Evolutionary conservation across 2,888 invertebrate genomes (phyloP).

Genomic region (Mechanitis messenoides): DNA sequence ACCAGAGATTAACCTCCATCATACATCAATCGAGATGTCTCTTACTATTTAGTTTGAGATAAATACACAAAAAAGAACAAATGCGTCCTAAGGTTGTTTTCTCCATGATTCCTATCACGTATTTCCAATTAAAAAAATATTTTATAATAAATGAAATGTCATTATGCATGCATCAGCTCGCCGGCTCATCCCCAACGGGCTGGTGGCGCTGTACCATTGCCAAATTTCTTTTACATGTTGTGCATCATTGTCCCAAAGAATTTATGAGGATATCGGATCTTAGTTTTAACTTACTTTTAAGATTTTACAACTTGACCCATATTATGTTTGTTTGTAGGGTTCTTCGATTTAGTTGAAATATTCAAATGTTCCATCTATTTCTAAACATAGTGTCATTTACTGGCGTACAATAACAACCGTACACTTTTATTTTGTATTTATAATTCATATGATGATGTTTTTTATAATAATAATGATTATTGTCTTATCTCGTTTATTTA

Average conservation of each 20-base stretch:
- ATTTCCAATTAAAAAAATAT: too few species aligned
- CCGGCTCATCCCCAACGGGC: conserved; percentile 32
- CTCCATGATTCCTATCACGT: too few species aligned
- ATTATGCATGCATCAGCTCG: background rate
- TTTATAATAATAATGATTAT: background rate
- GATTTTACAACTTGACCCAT: conserved; percentile 15
- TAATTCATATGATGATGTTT: too few species aligned
- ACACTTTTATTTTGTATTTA: conserved; percentile 3
- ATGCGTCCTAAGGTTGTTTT: too few species aligned
- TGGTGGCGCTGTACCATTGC: conserved; percentile 54
- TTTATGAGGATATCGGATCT: conserved; percentile 52
- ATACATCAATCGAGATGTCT: too few species aligned
- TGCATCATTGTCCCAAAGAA: conserved; percentile 68
- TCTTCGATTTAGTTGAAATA: conserved; percentile 13
- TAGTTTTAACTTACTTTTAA: conserved; percentile 40
- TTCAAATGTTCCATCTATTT: conserved; percentile 7
- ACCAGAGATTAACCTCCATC: too few species aligned
- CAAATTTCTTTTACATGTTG: conserved; percentile 56
- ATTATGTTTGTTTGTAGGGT: conserved; percentile 10
- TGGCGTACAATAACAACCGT: background rate
- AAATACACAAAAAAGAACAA: too few species aligned
- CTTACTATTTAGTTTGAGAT: too few species aligned
- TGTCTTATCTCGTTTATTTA: background rate
- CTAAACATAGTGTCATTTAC: background rate
- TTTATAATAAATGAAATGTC: too few species aligned